Evolutionary conservation across 2,113 vertebrate species (phyloP).

Genomic region (Osmerus eperlanus): DNA sequence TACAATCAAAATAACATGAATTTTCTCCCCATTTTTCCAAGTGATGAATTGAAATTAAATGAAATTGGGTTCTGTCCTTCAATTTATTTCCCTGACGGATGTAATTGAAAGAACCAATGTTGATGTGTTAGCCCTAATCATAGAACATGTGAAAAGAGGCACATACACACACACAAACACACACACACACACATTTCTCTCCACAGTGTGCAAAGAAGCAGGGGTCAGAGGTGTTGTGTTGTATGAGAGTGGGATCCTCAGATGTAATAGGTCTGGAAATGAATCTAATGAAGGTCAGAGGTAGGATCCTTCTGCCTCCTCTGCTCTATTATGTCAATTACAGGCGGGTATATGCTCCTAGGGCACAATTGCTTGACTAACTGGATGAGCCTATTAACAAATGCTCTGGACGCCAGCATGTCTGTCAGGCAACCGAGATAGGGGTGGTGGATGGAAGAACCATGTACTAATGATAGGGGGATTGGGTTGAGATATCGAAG

Average conservation of each 20-base stretch:
- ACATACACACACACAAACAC: slow-evolving; percentile 60
- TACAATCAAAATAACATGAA: no score
- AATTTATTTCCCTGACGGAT: slow-evolving; percentile 11
- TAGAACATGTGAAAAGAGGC: slow-evolving; percentile 37
- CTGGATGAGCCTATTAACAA: no score
- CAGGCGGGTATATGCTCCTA: slow-evolving; percentile 42
- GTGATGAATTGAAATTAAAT: no score
- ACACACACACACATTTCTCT: slow-evolving; percentile 49
- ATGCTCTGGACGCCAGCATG: no score
- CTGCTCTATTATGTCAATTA: slow-evolving; percentile 85
- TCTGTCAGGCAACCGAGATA: no score
- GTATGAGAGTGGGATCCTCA: slow-evolving; percentile 75
- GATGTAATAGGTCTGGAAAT: slow-evolving; percentile 66
- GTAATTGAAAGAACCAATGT: slow-evolving; percentile 32
- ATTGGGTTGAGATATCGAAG: no score
- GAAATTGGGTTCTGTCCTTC: slow-evolving; percentile 5
- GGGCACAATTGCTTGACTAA: no score
- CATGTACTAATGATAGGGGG: no score
- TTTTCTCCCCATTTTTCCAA: no score
- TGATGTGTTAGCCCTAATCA: slow-evolving; percentile 50
- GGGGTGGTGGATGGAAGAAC: no score
- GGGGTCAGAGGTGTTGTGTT: slow-evolving; percentile 74
- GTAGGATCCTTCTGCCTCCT: slow-evolving; percentile 82
- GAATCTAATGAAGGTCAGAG: slow-evolving; percentile 85
- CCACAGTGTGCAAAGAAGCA: slow-evolving; percentile 68